A percentile compares a stretch with the other conserved stretches of the same genome.
phyloP scores from a whole-genome alignment of 2,888 invertebrate species.

The Nomada fucata region DNA sequence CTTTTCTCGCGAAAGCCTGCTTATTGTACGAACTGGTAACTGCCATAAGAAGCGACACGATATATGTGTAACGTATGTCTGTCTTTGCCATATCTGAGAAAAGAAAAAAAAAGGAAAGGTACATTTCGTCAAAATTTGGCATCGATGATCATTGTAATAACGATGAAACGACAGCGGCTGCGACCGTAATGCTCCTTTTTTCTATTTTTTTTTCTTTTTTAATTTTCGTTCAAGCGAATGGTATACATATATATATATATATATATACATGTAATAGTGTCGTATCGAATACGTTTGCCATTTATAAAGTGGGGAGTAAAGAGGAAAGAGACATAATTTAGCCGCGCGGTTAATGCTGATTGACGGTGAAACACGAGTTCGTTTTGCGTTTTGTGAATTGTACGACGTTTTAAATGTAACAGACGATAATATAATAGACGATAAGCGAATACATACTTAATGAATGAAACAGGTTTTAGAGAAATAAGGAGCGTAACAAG shows the following conservation, averaged over 20 bases:
- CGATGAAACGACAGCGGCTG: not conserved
- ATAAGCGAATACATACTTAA: conserved; percentile 44
- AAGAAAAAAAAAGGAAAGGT: conserved; percentile 3
- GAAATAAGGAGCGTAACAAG: conserved; percentile 12
- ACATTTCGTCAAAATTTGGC: conserved; percentile 4
- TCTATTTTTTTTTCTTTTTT: not conserved
- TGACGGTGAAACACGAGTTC: conserved; percentile 3
- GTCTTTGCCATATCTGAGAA: conserved; percentile 39
- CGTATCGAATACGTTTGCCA: not conserved
- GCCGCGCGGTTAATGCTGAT: not conserved
- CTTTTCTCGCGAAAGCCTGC: conserved; percentile 18
- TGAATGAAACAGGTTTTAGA: conserved; percentile 35
- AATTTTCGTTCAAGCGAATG: conserved; percentile 4
- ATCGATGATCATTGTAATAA: not conserved
- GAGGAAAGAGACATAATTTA: not conserved
- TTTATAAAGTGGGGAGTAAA: conserved; percentile 3
- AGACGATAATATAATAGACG: conserved; percentile 28
- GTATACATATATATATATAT: not conserved
- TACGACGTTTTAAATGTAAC: conserved; percentile 15
- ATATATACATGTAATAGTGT: not conserved
- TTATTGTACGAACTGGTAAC: conserved; percentile 6
- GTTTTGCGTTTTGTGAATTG: conserved; percentile 32
- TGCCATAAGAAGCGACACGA: conserved; percentile 16
- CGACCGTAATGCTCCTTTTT: not conserved
- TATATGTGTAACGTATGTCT: not conserved